phyloP scores from a whole-genome alignment of 2,888 invertebrate genomes.

The Tribolium freemani region DNA sequence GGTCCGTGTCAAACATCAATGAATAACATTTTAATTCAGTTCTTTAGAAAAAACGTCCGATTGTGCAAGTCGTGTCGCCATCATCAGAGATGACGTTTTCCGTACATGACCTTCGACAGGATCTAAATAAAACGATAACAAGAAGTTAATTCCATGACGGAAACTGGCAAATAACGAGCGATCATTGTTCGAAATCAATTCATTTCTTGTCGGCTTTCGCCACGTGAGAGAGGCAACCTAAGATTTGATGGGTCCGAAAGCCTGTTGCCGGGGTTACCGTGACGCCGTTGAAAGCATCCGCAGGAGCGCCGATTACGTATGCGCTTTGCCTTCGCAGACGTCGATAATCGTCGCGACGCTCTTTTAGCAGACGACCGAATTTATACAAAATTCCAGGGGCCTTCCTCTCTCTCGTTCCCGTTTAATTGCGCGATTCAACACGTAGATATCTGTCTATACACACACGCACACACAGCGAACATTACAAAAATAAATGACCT shows the following conservation, averaged over 20 bases:
- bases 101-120: neutral
- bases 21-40: too few species aligned
- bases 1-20: too few species aligned
- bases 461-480: conserved; percentile 6
- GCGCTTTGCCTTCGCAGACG: conserved; percentile 29
- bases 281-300: conserved; percentile 12
- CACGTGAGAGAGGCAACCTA: neutral
- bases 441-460: conserved; percentile 26
- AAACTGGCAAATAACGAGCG: neutral
- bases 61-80: neutral
- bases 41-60: neutral
- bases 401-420: neutral
- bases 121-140: neutral
- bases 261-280: conserved; percentile 31
- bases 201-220: neutral
- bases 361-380: conserved; percentile 24
- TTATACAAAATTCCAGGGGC: neutral
- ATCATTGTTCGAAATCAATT: too few species aligned
- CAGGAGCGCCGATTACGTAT: conserved; percentile 25
- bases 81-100: neutral
- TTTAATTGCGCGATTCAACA: conserved; percentile 38
- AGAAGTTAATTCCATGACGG: neutral
- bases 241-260: conserved; percentile 1
- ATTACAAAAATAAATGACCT: conserved; percentile 37
- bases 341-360: conserved; percentile 39